Conservation (phyloP, 2,888 invertebrate genomes). For the Silvanus unidentatus region DNA sequence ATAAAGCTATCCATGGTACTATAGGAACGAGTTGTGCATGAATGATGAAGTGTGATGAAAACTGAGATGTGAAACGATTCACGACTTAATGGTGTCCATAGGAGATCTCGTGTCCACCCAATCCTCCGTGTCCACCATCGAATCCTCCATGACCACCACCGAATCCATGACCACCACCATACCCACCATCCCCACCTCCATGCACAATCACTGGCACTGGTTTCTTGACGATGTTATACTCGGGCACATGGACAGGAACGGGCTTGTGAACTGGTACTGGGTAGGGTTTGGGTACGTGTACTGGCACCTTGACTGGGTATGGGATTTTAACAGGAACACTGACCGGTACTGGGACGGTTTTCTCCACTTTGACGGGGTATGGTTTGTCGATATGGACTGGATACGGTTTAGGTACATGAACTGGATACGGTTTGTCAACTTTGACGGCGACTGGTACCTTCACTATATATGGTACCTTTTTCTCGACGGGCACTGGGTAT, state of each 20-base stretch:
- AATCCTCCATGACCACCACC: constrained; percentile 18
- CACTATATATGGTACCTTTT: constrained; percentile 57
- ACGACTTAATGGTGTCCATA: constrained; percentile 25
- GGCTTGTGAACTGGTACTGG: constrained; percentile 47
- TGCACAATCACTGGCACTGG: constrained; percentile 46
- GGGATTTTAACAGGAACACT: constrained; percentile 42
- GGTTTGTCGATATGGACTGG: constrained; percentile 53
- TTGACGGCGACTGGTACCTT: constrained; percentile 52
- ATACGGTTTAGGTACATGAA: constrained; percentile 58
- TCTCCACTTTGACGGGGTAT: constrained; percentile 49
- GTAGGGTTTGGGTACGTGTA: constrained; percentile 33
- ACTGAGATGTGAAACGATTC: no score
- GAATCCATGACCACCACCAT: constrained; percentile 13
- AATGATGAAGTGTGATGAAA: neutral
- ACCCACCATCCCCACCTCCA: constrained; percentile 16
- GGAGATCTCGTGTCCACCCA: constrained; percentile 7
- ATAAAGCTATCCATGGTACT: neutral
- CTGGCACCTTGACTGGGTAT: constrained; percentile 34
- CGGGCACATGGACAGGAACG: constrained; percentile 44
- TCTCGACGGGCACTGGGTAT: constrained; percentile 57
- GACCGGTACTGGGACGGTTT: constrained; percentile 33
- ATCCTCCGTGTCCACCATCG: constrained; percentile 21
- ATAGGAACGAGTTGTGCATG: neutral
- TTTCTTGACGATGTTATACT: constrained; percentile 50
- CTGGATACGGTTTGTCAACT: constrained; percentile 58